These are phyloP conservation scores for Temnothorax nylanderi DNA, from an alignment of 1,140 invertebrate genomes.

Conservation along the genomic window DNA sequence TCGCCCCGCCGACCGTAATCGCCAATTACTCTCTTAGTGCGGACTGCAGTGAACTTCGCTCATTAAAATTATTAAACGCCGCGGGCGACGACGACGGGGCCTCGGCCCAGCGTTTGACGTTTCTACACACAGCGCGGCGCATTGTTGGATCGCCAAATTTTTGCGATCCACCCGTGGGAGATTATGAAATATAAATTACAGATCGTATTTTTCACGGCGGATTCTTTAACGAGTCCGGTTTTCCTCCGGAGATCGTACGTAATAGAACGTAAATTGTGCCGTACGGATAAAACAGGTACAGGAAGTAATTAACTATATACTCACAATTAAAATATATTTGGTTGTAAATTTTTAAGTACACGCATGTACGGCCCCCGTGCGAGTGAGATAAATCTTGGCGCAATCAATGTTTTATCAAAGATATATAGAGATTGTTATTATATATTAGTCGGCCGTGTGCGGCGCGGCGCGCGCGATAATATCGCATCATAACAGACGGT, in stretches of 20 bases:
- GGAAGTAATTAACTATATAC: conserved; percentile 16
- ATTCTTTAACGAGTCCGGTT: neutral
- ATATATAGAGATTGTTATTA: conserved; percentile 44
- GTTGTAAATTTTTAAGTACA: neutral
- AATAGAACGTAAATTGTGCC: conserved; percentile 8
- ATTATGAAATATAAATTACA: conserved; percentile 19
- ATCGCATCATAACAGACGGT: conserved; percentile 34
- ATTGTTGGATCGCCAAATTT: conserved; percentile 34
- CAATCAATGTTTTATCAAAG: conserved; percentile 39
- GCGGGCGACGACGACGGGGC: conserved; percentile 33
- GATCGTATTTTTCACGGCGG: neutral
- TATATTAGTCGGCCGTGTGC: neutral
- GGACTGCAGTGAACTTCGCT: conserved; percentile 72
- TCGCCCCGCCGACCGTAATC: conserved; percentile 70
- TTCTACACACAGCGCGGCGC: conserved; percentile 41
- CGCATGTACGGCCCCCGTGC: neutral
- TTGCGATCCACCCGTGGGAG: conserved; percentile 1
- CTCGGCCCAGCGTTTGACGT: conserved; percentile 66
- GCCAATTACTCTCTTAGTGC: conserved; percentile 73
- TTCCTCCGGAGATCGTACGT: neutral
- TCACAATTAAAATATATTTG: conserved; percentile 28
- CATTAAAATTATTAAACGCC: conserved; percentile 75
- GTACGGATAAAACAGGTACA: neutral
- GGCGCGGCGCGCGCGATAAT: conserved; percentile 8
- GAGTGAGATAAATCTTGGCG: conserved; percentile 25